phyloP scores from a whole-genome alignment of 1,140 invertebrate species.

The Orussus abietinus region DNA sequence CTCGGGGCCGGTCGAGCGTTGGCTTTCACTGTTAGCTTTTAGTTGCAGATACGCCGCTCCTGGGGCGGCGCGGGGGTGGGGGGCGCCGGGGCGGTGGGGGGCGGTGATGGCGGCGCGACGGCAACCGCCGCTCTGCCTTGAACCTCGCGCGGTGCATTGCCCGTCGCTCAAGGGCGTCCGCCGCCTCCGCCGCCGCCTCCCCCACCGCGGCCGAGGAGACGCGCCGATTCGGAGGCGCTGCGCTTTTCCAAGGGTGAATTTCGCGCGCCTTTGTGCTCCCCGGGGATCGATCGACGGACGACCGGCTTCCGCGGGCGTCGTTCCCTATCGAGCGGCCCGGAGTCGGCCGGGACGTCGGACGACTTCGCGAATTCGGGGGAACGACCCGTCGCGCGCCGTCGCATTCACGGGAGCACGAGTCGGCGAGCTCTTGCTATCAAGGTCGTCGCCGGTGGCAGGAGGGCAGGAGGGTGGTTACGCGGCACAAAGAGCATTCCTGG shows the following conservation, averaged over 20 bases:
- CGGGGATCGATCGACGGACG: too few relatives aligned
- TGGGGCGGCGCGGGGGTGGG: constrained; percentile 10
- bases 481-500: constrained; percentile 49
- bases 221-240: constrained; percentile 20
- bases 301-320: too few relatives aligned
- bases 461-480: constrained; percentile 19
- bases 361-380: too few relatives aligned
- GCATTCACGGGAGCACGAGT: constrained; percentile 19
- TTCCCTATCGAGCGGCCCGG: too few relatives aligned
- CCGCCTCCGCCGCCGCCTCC: constrained; percentile 19
- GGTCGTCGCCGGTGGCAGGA: too few relatives aligned
- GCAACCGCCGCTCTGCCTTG: constrained; percentile 53
- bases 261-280: too few relatives aligned
- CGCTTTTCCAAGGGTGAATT: constrained; percentile 12
- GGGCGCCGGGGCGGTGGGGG: constrained; percentile 18
- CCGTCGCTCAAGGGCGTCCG: constrained; percentile 55
- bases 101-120: constrained; percentile 37
- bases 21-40: constrained; percentile 27
- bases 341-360: too few relatives aligned
- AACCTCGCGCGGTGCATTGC: constrained; percentile 55
- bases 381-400: too few relatives aligned
- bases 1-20: constrained; percentile 20
- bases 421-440: constrained; percentile 32
- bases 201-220: background rate
- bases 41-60: constrained; percentile 18